Evolutionary conservation across 2,113 vertebrate species (phyloP), one percentile per base, ranked within the genome.

Genomic region (Macrotis lagotis): DNA sequence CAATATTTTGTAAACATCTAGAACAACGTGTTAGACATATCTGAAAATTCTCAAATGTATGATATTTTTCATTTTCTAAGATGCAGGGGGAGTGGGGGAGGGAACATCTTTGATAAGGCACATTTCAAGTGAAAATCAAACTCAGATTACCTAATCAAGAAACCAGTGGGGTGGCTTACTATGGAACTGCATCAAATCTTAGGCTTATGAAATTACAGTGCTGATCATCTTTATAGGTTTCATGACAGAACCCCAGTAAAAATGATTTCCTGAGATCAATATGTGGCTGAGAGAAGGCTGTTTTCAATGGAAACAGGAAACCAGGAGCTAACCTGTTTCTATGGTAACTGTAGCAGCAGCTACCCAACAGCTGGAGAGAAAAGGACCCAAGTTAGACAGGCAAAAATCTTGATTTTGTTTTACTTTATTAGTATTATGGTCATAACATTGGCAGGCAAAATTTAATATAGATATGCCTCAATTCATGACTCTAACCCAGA

Each of bases 271-370:
- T 97, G 97, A 98, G 97, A 98, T 98, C 98, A 98, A 96, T 98
- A 98, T 98, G 98, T 98, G 98, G 98, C 98, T 98, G 97, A 96
- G 91, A 98, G 98, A 98, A 98, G 97, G 98, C 98, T 97, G 98
- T 98, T 99, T 99, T 99, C 98, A 99, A 99, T 99, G 99, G 99
- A 98, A 99, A 99, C 98, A 98, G 98, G 99, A 99, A 99, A 98
- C 98, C 96, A 98, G 98, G 99, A 98, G 98, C 98, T 98, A 99
- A 98, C 98, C 98, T 98, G 99, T 99, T 99, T 98, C 99, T 99
- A 99, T 99, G 99, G 99, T 98, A 99, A 99, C 99, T 98, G 98
- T 98, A 99, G 98, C 98, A 99, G 99, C 98, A 98, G 98, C 97
- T 98, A 98, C 97, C 98, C 97, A 98, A 98, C 98, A 98, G 98